Evolutionary conservation across 1,140 invertebrate genomes (phyloP).

Genomic region (Bombus ignitus): DNA sequence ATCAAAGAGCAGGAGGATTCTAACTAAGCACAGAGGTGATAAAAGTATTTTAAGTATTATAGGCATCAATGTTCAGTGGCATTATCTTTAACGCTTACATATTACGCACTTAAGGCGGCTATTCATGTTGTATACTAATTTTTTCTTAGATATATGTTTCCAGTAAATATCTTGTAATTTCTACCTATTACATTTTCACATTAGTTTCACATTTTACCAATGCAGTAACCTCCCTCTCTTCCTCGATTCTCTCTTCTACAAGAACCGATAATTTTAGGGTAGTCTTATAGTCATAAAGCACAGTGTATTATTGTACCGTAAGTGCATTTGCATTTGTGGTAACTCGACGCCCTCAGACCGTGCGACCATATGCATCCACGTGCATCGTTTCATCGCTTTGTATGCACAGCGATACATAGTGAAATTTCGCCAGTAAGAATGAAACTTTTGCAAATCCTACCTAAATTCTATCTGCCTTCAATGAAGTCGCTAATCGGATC

Average conservation of each 20-base stretch:
- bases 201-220: no score
- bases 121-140: no score
- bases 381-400: constrained; percentile 1
- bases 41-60: no score
- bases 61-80: no score
- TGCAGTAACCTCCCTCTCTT: no score
- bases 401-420: neutral
- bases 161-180: no score
- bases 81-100: no score
- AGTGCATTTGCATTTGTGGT: neutral
- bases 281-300: neutral
- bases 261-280: neutral
- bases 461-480: neutral
- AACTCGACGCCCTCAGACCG: neutral
- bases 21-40: no score
- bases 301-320: neutral
- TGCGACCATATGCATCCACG: neutral
- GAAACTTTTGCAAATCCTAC: neutral
- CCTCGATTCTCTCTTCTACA: neutral
- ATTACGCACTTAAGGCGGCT: no score
- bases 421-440: constrained; percentile 17
- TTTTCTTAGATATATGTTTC: no score
- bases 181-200: no score
- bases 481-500: constrained; percentile 3
- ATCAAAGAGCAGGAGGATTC: no score